phyloP scores from a whole-genome alignment of 2,113 vertebrate species.

The Tor tambroides region DNA sequence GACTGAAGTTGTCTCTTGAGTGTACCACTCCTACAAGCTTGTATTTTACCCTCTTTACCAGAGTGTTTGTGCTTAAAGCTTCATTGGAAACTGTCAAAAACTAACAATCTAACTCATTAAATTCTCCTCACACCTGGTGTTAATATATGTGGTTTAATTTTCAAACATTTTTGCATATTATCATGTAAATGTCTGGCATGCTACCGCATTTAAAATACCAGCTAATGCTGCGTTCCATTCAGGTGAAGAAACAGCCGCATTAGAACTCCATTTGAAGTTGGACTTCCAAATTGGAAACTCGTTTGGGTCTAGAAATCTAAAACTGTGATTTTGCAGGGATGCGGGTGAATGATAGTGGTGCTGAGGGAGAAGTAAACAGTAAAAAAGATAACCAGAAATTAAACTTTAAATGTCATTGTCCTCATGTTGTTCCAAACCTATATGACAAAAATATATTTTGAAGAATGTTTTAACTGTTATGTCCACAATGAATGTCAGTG shows the following conservation, averaged over 20 bases:
- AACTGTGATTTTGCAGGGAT: not conserved
- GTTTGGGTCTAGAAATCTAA: not conserved
- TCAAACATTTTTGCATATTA: not conserved
- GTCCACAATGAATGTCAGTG: no score
- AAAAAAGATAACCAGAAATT: not conserved
- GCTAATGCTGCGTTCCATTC: not conserved
- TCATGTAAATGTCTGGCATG: not conserved
- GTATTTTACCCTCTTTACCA: not conserved
- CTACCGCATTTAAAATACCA: not conserved
- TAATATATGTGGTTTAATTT: constrained; percentile 10
- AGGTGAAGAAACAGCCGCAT: not conserved
- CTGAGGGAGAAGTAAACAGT: not conserved
- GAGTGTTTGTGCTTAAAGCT: not conserved
- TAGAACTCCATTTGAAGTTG: not conserved
- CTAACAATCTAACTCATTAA: not conserved
- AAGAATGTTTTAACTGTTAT: no score
- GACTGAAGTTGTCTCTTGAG: constrained; percentile 60
- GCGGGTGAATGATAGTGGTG: not conserved
- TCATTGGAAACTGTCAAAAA: not conserved
- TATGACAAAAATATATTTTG: not conserved
- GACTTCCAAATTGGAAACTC: not conserved
- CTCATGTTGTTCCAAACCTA: no score
- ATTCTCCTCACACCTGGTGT: not conserved
- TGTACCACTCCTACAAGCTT: constrained; percentile 67
- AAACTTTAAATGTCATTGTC: no score